Evolutionary conservation across 2,797 vertebrate species (phyloP).

Genomic region (Chelon labrosus): DNA sequence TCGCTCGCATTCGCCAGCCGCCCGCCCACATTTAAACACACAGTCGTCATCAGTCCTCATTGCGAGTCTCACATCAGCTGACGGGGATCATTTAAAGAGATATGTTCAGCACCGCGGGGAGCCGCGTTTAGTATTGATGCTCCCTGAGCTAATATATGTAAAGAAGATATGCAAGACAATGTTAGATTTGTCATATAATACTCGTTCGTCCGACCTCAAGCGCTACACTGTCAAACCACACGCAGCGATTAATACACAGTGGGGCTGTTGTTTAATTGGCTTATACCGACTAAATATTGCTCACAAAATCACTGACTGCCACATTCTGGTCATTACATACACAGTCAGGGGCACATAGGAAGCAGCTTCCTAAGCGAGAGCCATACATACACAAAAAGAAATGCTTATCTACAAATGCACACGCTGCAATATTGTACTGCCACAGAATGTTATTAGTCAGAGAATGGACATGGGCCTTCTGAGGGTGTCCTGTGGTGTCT

Average conservation of each 20-base stretch:
- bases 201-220: background rate
- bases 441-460: too few relatives aligned
- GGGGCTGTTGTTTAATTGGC: background rate
- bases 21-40: slow-evolving; percentile 42
- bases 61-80: too few relatives aligned
- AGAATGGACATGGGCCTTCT: too few relatives aligned
- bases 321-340: background rate
- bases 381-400: background rate
- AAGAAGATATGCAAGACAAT: slow-evolving; percentile 8
- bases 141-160: slow-evolving; percentile 3
- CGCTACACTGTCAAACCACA: background rate
- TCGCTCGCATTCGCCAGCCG: too few relatives aligned
- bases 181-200: slow-evolving; percentile 25
- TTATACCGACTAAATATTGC: background rate
- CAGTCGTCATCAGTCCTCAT: too few relatives aligned
- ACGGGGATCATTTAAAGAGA: slow-evolving; percentile 3
- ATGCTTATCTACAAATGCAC: background rate
- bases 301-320: background rate
- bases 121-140: slow-evolving; percentile 18
- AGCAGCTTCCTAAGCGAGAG: background rate
- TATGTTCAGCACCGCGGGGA: slow-evolving; percentile 9
- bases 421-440: too few relatives aligned
- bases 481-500: too few relatives aligned
- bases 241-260: background rate
- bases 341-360: background rate